Conservation (phyloP, 1,140 invertebrate genomes). For the Polypedilum vanderplanki region DNA sequence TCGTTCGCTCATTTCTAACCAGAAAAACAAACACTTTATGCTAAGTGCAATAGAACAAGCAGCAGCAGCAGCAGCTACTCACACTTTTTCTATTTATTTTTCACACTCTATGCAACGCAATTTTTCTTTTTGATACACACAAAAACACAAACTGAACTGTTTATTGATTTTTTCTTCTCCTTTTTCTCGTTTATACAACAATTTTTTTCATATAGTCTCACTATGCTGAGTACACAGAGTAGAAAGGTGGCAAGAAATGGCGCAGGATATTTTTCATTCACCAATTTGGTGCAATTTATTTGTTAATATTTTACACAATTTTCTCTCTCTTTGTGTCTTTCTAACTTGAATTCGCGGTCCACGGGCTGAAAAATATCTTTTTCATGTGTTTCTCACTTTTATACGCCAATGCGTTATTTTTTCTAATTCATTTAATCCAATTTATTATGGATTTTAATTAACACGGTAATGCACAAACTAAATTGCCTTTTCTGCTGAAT, state of each 20-base stretch:
- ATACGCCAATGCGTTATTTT: not conserved
- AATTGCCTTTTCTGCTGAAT: not conserved
- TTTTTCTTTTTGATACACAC: too few species aligned
- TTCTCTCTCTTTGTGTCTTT: not conserved
- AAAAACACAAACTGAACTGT: too few species aligned
- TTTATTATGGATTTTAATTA: slow-evolving; percentile 9
- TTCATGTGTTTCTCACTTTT: too few species aligned
- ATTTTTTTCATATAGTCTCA: too few species aligned
- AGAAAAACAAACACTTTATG: not conserved
- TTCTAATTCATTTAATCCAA: not conserved
- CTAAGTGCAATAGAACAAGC: not conserved
- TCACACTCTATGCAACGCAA: too few species aligned
- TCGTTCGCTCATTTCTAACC: not conserved
- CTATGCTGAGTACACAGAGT: too few species aligned
- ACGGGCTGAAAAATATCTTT: not conserved
- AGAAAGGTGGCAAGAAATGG: too few species aligned
- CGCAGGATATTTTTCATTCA: not conserved
- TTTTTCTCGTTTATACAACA: too few species aligned
- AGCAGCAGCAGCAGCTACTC: not conserved
- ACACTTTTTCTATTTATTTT: too few species aligned
- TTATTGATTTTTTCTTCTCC: too few species aligned
- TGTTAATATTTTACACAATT: not conserved
- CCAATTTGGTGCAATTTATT: not conserved
- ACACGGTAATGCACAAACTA: not conserved
- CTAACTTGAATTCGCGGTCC: not conserved